phyloP scores from a whole-genome alignment of 2,888 invertebrate species.

The Tetragonisca angustula region DNA sequence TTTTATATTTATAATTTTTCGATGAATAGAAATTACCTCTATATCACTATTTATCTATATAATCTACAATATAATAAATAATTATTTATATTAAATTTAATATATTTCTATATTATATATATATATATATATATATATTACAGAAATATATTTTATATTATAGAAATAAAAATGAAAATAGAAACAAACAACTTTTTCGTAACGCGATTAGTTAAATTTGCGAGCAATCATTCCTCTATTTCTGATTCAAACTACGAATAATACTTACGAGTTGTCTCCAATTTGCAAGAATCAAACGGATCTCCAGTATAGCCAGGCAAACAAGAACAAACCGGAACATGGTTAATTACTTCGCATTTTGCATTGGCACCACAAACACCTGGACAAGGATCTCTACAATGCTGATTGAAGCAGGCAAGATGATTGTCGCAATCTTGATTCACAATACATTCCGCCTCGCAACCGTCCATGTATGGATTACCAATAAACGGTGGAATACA shows the following conservation, averaged over 20 bases:
- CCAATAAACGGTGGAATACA: constrained; percentile 95
- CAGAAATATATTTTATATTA: too few relatives aligned
- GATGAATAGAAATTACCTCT: not conserved
- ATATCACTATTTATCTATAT: too few relatives aligned
- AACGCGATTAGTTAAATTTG: not conserved
- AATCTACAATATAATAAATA: too few relatives aligned
- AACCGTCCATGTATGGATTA: constrained; percentile 91
- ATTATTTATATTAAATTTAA: too few relatives aligned
- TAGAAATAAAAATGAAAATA: too few relatives aligned
- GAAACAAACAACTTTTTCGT: not conserved
- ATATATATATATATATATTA: too few relatives aligned
- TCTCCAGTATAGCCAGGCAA: constrained; percentile 91
- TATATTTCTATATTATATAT: too few relatives aligned
- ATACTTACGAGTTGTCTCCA: constrained; percentile 72
- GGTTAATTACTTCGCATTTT: constrained; percentile 92
- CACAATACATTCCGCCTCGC: constrained; percentile 93
- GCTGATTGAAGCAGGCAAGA: constrained; percentile 92
- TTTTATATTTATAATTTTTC: not conserved
- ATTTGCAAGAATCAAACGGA: constrained; percentile 91
- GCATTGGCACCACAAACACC: constrained; percentile 94
- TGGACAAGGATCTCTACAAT: constrained; percentile 94
- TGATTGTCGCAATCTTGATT: constrained; percentile 92
- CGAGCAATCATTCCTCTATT: too few relatives aligned
- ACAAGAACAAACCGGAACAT: constrained; percentile 93
- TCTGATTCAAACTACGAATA: not conserved